phyloP scores from a whole-genome alignment of 2,113 vertebrate genomes.

The Microcebus ravelobensis region DNA sequence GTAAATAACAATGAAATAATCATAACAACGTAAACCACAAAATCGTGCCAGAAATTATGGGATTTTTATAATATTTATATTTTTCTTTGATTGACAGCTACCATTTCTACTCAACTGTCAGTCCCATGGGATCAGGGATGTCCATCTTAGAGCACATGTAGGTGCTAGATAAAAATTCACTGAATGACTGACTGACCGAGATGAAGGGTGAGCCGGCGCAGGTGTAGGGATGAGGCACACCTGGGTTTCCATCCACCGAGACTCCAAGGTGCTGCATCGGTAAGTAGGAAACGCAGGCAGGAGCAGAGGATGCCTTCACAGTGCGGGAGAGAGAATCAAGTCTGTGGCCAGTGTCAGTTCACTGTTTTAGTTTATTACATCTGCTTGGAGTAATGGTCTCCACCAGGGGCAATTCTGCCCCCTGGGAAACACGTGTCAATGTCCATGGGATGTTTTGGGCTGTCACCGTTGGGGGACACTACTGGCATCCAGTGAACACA shows the following conservation, averaged over 20 bases:
- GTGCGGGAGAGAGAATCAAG: fast-evolving
- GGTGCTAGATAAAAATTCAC: not conserved
- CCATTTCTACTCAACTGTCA: not conserved
- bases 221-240: not conserved
- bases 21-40: not conserved
- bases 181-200: not conserved
- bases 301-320: fast-evolving
- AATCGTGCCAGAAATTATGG: not conserved
- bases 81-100: not conserved
- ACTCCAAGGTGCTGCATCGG: fast-evolving
- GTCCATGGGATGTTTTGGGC: not conserved
- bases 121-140: not conserved
- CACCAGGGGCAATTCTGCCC: no score
- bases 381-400: not conserved
- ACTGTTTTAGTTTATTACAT: not conserved
- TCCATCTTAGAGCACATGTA: fast-evolving
- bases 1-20: not conserved
- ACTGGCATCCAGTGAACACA: no score
- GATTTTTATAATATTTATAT: not conserved
- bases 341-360: fast-evolving
- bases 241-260: fast-evolving
- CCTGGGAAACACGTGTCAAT: fast-evolving
- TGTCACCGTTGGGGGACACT: fast-evolving
- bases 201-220: fast-evolving
- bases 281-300: fast-evolving